These are phyloP conservation scores for Oxyruncus cristatus DNA, from an alignment of 2,113 vertebrate species.

Conservation along the genomic window DNA sequence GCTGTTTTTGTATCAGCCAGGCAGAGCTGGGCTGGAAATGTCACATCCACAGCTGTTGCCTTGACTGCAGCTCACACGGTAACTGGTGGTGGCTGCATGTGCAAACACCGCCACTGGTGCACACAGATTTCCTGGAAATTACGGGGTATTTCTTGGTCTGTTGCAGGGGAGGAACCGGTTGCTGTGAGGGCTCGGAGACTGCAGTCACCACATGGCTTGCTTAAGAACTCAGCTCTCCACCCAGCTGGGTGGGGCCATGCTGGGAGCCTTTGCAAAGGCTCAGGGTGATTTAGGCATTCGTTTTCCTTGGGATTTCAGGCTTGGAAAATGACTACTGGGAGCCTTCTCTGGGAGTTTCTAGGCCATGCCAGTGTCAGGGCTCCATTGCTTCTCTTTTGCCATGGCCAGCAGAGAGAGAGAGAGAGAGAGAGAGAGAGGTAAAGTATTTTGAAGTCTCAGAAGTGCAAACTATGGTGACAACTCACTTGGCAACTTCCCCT, in stretches of 20 bases:
- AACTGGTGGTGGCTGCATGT: neutral
- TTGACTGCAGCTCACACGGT: neutral
- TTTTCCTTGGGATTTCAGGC: neutral
- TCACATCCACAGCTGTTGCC: neutral
- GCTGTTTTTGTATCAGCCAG: neutral
- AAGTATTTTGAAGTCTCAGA: neutral
- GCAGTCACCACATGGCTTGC: accelerated
- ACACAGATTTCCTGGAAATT: neutral
- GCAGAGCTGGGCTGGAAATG: neutral
- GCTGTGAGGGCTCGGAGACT: neutral
- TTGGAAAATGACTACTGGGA: neutral
- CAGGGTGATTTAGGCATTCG: neutral
- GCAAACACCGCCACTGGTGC: neutral
- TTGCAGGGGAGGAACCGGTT: accelerated
- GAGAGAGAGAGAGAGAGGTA: too few species aligned
- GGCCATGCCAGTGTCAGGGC: accelerated
- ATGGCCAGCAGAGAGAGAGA: accelerated
- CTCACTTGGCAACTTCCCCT: neutral
- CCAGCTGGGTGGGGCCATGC: neutral
- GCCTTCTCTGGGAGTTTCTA: accelerated
- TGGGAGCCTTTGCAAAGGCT: neutral
- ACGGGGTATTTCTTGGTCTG: neutral
- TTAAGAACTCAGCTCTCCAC: neutral
- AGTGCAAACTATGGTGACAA: neutral
- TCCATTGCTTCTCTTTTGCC: accelerated